Evolutionary conservation across 2,888 invertebrate species (phyloP), one percentile per base, ranked within the genome.

Genomic region (Dione vanillae): DNA sequence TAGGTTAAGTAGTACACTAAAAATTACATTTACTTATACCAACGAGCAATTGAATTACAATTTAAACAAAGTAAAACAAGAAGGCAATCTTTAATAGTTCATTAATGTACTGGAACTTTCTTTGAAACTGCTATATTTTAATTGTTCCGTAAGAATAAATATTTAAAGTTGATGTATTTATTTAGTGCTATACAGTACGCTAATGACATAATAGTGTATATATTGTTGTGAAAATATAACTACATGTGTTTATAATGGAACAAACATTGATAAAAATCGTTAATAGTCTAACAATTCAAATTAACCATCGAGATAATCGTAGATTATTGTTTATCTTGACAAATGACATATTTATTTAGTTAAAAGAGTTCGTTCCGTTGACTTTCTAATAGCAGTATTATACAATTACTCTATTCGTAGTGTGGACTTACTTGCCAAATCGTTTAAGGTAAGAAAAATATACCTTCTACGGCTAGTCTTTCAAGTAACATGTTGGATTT

Each of bases 1-100:
- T 2, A 54, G 3, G n/a, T 54, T 37, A 49, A 56, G 11, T 56
- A 37, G 16, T 16, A 37, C 16, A 5, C 19, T 19, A 6, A 49
- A 49, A 1, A 6, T 3, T 49, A 7, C 19, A 16, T 49, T 0
- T 49, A 49, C 11, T 19, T 19, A 19, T 49, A 19, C 19, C 19
- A 11, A 49, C 19, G 37, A 0, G 16, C n/a, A 47, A 47, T 8
- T 47, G 16, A 47, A 47, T 6, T 16, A 47, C 47, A 37, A 10
- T n/a, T 16, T 37, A 37, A 35, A 35, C 10, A 54, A 35, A 54
- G 35, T 37, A 10, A n/a, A 54, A n/a, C 54, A 35, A 37, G 54
- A 54, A 54, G 54, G 35, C 54, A 37, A 54, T 54, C 8, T 40
- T 56, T 16, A 56, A 56, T 40, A 56, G 16, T 56, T 56, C 16